phyloP scores from a whole-genome alignment of 2,797 vertebrate genomes.

The Ataeniobius toweri region DNA sequence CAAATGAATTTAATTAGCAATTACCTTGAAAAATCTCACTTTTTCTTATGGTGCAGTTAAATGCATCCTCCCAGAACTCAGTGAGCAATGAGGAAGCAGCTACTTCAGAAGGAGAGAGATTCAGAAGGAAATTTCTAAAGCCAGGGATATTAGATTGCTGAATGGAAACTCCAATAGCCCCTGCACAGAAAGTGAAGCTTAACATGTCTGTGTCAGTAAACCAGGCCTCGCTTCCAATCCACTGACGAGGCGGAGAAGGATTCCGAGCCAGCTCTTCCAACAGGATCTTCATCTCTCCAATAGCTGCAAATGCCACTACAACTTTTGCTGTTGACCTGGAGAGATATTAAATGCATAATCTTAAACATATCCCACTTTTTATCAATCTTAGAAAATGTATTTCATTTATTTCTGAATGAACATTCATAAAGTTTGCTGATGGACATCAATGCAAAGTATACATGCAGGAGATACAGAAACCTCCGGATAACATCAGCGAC shows the following conservation, averaged over 20 bases:
- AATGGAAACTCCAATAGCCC: slow-evolving; percentile 2
- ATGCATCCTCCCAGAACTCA: slow-evolving; percentile 6
- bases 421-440: neutral
- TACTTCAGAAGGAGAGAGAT: slow-evolving; percentile 3
- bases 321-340: slow-evolving; percentile 5
- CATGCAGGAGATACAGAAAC: neutral
- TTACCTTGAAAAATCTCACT: neutral
- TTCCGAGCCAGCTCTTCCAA: slow-evolving; percentile 5
- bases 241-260: neutral
- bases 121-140: neutral
- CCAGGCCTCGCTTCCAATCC: slow-evolving; percentile 12
- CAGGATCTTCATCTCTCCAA: neutral
- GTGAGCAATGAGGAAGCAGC: neutral
- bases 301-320: slow-evolving; percentile 7
- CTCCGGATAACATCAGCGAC: slow-evolving; percentile 1
- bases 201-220: neutral
- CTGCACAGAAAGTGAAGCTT: slow-evolving; percentile 1
- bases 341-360: neutral
- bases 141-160: neutral
- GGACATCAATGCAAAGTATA: neutral
- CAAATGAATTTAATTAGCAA: neutral
- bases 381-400: no score
- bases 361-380: neutral
- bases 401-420: neutral
- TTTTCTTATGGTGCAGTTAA: neutral